Evolutionary conservation across 2,888 invertebrate species (phyloP), one percentile per base, ranked within the genome.

Genomic region (Drosophila imparisetae): DNA sequence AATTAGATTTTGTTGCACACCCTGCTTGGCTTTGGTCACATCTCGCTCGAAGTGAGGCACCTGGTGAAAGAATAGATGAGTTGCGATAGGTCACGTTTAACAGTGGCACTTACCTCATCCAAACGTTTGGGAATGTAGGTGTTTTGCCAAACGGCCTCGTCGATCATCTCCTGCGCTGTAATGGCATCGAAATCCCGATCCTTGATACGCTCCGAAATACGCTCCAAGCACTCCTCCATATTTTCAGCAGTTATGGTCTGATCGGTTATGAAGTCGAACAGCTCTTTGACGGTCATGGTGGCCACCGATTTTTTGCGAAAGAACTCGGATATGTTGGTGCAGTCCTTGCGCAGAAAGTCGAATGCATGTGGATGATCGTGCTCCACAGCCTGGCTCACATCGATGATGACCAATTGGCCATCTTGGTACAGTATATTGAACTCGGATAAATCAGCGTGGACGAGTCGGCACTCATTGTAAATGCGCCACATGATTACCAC

Each of bases 311-410:
- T 96, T 90, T 97, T 98, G 63, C 96, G 95, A 92, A 99, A 99
- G 94, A 96, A 99, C 71, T 98, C 98, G 79, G 95, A 94, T 66
- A 99, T 96, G 92, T 99, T 99, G 29, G 96, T 96, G 91, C 98
- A 98, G 93, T 99, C 99, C 92, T 97, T 98, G 68, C 98, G 94
- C 54, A 99, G 94, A 92, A 99, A 99, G 75, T 98, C 97, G 78
- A 98, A 95, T 0, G 99, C 97, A 93, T 97, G 96, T 0, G 98
- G 98, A 94, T 99, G 99, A 92, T 99, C 98, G 92, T 98, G 98
- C 93, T 99, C 99, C 0, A 99, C 99, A 0, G 99, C 97, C 92
- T 99, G 99, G 0, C 99, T 99, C 0, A 99, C 99, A 93, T 99
- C 99, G 89, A 99, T 99, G 27, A 99, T 95, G 70, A 96, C 96